These are phyloP conservation scores for Myiothlypis chrysogaster DNA, from an alignment of 2,797 vertebrate genomes.

Conservation along the genomic window DNA sequence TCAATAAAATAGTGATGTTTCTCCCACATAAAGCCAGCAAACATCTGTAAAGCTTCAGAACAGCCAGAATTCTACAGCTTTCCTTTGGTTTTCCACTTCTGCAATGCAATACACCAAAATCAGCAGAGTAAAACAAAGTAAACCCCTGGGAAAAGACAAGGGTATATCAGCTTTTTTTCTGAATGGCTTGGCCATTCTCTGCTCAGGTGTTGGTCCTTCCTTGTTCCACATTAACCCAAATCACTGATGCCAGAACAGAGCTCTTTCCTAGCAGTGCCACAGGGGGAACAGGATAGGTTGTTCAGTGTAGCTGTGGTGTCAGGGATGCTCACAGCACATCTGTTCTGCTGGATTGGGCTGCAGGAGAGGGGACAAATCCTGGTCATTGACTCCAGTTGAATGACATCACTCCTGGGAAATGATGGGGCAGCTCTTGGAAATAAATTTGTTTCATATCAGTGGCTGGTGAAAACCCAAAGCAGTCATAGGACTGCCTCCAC, in stretches of 20 bases:
- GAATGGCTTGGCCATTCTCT: neutral
- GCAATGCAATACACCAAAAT: neutral
- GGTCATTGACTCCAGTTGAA: neutral
- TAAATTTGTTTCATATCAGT: neutral
- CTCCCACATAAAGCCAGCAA: neutral
- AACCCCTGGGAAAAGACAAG: neutral
- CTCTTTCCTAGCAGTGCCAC: neutral
- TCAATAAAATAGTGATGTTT: constrained; percentile 22
- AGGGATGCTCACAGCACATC: neutral
- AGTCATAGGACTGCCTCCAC: neutral
- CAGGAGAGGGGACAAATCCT: neutral
- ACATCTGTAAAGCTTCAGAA: constrained; percentile 41
- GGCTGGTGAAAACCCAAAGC: neutral
- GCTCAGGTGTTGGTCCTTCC: neutral
- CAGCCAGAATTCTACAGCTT: neutral
- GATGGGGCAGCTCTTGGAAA: neutral
- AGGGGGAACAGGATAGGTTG: neutral
- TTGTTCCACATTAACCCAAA: neutral
- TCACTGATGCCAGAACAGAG: neutral
- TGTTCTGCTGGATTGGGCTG: neutral
- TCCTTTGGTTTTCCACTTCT: neutral
- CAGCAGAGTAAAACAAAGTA: neutral
- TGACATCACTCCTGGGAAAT: neutral
- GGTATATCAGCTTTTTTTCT: neutral
- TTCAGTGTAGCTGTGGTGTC: accelerated